A percentile compares a stretch with the other conserved stretches of the same genome.
These are phyloP conservation scores for Salarias fasciatus DNA, from an alignment of 2,797 vertebrate species.

Conservation along the genomic window DNA sequence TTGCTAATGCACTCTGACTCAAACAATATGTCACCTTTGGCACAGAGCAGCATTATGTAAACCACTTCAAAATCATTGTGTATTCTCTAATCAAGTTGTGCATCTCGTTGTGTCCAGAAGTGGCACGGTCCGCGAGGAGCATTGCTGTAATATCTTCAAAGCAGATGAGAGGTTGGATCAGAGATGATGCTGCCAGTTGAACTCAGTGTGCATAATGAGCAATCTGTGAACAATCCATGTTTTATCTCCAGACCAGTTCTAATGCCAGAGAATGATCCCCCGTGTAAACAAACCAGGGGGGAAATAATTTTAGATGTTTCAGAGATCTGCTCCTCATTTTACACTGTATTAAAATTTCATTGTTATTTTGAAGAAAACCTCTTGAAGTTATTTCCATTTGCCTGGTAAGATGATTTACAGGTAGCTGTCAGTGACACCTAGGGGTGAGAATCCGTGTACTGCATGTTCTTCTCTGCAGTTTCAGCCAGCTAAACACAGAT, in stretches of 20 bases:
- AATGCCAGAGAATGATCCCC: conserved; percentile 53
- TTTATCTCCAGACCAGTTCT: conserved; percentile 25
- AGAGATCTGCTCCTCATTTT: conserved; percentile 4
- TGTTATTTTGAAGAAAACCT: conserved; percentile 1
- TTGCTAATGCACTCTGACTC: conserved; percentile 37
- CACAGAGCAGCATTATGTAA: conserved; percentile 46
- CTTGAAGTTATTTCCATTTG: conserved; percentile 6
- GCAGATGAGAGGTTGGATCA: conserved; percentile 32
- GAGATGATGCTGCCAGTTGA: conserved; percentile 38
- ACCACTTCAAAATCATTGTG: conserved; percentile 40
- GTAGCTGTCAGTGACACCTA: conserved; percentile 77
- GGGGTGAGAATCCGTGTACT: conserved; percentile 55
- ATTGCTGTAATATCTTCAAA: conserved; percentile 48
- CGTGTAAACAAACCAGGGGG: conserved; percentile 7
- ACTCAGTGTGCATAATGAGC: conserved; percentile 37
- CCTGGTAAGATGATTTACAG: conserved; percentile 7
- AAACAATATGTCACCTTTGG: conserved; percentile 64
- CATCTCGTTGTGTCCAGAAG: conserved; percentile 40
- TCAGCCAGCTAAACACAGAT: neutral
- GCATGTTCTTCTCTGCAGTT: conserved; percentile 20
- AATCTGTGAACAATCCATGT: conserved; percentile 40
- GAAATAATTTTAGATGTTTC: conserved; percentile 16
- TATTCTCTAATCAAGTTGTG: conserved; percentile 47
- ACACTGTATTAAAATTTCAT: neutral
- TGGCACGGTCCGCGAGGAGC: conserved; percentile 31